phyloP scores from a whole-genome alignment of 2,113 vertebrate genomes.

The Gopherus evgoodei region DNA sequence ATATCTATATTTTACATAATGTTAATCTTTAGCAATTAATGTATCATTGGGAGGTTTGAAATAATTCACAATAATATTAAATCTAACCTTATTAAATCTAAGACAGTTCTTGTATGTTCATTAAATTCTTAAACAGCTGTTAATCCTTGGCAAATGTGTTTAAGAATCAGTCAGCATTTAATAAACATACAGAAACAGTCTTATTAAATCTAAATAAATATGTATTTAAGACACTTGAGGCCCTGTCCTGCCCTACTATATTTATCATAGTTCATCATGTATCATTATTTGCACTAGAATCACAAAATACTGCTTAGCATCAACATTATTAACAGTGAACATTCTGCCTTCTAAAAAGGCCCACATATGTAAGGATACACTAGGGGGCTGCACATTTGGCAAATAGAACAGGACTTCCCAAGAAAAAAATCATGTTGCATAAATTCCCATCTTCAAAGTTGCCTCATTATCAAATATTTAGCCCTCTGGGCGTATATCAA shows the following conservation, averaged over 20 bases:
- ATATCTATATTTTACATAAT: neutral
- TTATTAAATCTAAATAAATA: constrained; percentile 56
- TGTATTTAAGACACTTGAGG: constrained; percentile 22
- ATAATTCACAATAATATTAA: constrained; percentile 49
- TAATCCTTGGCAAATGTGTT: constrained; percentile 62
- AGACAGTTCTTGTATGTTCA: constrained; percentile 37
- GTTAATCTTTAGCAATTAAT: constrained; percentile 49
- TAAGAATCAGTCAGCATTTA: constrained; percentile 62
- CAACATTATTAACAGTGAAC: neutral
- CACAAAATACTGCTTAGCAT: neutral
- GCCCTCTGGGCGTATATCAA: neutral
- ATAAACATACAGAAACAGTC: constrained; percentile 57
- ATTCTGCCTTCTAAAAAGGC: neutral
- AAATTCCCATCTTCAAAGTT: neutral
- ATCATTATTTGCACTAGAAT: neutral
- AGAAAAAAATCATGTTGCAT: neutral
- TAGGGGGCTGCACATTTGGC: neutral
- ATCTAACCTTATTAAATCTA: neutral
- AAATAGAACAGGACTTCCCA: neutral
- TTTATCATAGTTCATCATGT: neutral
- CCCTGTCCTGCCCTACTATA: neutral
- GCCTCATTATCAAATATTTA: neutral
- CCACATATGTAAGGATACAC: neutral
- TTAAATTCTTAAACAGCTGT: constrained; percentile 56
- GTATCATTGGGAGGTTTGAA: constrained; percentile 23